Base-by-base conservation (phyloP, 2,113 vertebrate species). In the Phodopus roborovskii region DNA sequence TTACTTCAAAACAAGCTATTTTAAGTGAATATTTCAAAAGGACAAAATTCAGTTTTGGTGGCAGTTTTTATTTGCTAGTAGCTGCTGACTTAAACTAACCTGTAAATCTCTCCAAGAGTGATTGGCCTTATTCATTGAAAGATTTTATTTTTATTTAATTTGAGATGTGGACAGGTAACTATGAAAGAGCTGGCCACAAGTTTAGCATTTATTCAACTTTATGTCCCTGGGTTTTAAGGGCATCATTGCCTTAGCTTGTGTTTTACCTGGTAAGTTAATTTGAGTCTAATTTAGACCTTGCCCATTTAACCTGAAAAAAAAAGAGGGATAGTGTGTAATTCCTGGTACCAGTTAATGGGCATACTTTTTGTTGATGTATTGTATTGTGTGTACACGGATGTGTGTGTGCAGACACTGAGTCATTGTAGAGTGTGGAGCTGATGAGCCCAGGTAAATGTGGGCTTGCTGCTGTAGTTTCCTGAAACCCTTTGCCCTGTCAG, bases 151-250 rank as follows among this genome's bases (percentile, higher is more conserved):
- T 33, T 84, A 56, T 53, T 81, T 81, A 8, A 53, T 92, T 95
- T 95, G 64, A 77, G 96, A 79, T 94, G 81, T 66, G 85, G 94
- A 74, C 75, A 94, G 91, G 48, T 94, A 79, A 75, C 66, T 83
- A 74, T 17, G 79, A 88, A 88, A 75, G 85, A 48, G 68, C 87
- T 36, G 16, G 8, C 53, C 5, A 53, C 42, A 83, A 11, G 56
- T 56, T 79, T 60, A 92, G 39, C 79, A n/a, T 87, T 89, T 50
- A 71, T 58, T 53, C 20, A 64, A 39, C 56, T 83, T 83, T 26
- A 42, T 42, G 7, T 20, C 22, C 26, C 68, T 53, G 4, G 45
- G 77, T 66, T 33, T 62, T 17, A 62, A 71, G 83, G 75, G 83
- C 19, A 3, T 64, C 19, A 3, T 64, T 90, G 30, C 50, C 42